phyloP scores from a whole-genome alignment of 2,797 vertebrate genomes.

The Lateolabrax maculatus region DNA sequence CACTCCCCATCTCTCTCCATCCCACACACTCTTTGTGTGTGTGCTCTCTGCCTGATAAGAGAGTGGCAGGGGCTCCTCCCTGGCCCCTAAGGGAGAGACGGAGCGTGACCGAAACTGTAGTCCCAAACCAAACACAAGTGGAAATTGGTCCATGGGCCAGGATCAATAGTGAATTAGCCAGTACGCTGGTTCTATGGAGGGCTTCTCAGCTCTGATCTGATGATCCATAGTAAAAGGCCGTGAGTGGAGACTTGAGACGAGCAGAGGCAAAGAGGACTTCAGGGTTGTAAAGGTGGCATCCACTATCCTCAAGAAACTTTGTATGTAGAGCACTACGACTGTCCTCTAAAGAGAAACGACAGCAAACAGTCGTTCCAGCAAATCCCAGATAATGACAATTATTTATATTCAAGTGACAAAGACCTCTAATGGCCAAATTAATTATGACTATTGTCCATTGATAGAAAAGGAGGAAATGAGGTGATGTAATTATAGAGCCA shows the following conservation, averaged over 20 bases:
- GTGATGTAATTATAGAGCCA: neutral
- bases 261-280: constrained; percentile 48
- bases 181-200: constrained; percentile 79
- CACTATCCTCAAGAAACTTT: constrained; percentile 34
- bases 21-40: constrained; percentile 66
- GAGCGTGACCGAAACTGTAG: constrained; percentile 84
- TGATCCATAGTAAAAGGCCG: constrained; percentile 79
- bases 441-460: neutral
- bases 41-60: constrained; percentile 79
- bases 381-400: neutral
- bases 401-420: neutral
- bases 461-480: neutral
- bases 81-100: constrained; percentile 73
- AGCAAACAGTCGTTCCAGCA: neutral
- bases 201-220: constrained; percentile 78
- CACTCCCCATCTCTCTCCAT: constrained; percentile 60
- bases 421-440: neutral
- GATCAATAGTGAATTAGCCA: constrained; percentile 91
- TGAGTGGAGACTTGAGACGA: constrained; percentile 63
- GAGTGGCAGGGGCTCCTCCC: constrained; percentile 75
- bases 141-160: constrained; percentile 80
- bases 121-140: constrained; percentile 84
- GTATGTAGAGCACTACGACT: neutral
- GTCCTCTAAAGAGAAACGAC: neutral
- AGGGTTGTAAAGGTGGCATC: constrained; percentile 26